Conservation (phyloP, 2,113 vertebrate species). For the Caranx melampygus region DNA sequence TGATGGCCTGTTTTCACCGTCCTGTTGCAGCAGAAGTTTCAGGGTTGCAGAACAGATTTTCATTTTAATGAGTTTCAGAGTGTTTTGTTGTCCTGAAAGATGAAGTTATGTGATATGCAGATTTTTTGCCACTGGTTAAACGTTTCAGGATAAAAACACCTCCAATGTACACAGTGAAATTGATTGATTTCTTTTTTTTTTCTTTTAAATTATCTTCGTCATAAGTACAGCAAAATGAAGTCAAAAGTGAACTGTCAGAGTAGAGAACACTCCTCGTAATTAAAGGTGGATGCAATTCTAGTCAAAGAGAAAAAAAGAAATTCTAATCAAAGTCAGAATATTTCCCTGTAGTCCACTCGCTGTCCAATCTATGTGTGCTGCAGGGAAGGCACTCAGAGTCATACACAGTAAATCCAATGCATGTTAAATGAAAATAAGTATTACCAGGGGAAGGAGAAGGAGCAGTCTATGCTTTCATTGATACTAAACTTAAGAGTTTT, state of each 20-base stretch:
- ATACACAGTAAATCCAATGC: no score
- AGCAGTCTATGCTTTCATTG: no score
- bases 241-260: neutral
- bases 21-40: neutral
- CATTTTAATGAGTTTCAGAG: constrained; percentile 33
- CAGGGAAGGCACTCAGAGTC: no score
- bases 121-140: constrained; percentile 35
- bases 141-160: constrained; percentile 28
- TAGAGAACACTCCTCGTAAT: constrained; percentile 22
- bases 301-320: no score
- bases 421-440: no score
- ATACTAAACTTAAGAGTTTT: no score
- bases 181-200: neutral
- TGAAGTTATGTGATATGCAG: constrained; percentile 45
- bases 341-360: no score
- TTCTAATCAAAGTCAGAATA: no score
- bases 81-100: constrained; percentile 35
- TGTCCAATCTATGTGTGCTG: no score
- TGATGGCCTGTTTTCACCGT: neutral
- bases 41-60: constrained; percentile 24
- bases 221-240: constrained; percentile 23
- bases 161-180: neutral
- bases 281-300: constrained; percentile 17
- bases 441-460: no score
- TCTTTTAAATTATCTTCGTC: neutral